phyloP scores from a whole-genome alignment of 1,140 invertebrate genomes.

The Drosophila kurseongensis region DNA sequence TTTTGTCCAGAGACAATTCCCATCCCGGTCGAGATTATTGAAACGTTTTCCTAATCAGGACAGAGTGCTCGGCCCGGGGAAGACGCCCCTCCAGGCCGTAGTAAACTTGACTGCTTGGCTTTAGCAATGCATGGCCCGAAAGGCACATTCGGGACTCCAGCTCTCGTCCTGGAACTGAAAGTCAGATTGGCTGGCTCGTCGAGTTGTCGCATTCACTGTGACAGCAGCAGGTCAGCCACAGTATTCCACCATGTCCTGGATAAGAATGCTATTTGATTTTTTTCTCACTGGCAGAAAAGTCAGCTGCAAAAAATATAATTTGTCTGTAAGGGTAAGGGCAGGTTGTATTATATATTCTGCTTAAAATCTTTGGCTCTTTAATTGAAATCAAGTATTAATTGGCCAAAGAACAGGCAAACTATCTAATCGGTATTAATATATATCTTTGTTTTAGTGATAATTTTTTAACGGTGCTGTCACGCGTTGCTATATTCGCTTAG shows the following conservation, averaged over 20 bases:
- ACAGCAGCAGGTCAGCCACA: constrained; percentile 47
- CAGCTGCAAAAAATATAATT: neutral
- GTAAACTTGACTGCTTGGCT: constrained; percentile 61
- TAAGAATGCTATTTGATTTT: constrained; percentile 58
- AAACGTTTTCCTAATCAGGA: constrained; percentile 78
- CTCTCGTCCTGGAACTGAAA: neutral
- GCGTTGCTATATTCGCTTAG: constrained; percentile 1
- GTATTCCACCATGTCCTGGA: constrained; percentile 22
- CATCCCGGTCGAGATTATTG: constrained; percentile 58
- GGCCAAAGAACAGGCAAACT: too few relatives aligned
- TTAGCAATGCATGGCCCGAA: constrained; percentile 47
- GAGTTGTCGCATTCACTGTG: constrained; percentile 62
- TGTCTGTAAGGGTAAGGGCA: too few relatives aligned
- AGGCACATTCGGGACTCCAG: constrained; percentile 40
- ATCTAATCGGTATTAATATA: too few relatives aligned
- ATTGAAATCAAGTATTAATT: too few relatives aligned
- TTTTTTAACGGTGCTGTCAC: constrained; percentile 2
- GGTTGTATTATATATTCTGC: too few relatives aligned
- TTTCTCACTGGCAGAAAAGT: neutral
- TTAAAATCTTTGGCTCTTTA: too few relatives aligned
- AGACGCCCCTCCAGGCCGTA: constrained; percentile 10
- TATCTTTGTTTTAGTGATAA: too few relatives aligned
- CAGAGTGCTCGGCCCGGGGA: constrained; percentile 56
- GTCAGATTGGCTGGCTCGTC: constrained; percentile 4
- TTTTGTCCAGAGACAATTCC: constrained; percentile 43